These are phyloP conservation scores for Morus bassanus DNA, from an alignment of 2,797 vertebrate genomes.

Conservation along the genomic window DNA sequence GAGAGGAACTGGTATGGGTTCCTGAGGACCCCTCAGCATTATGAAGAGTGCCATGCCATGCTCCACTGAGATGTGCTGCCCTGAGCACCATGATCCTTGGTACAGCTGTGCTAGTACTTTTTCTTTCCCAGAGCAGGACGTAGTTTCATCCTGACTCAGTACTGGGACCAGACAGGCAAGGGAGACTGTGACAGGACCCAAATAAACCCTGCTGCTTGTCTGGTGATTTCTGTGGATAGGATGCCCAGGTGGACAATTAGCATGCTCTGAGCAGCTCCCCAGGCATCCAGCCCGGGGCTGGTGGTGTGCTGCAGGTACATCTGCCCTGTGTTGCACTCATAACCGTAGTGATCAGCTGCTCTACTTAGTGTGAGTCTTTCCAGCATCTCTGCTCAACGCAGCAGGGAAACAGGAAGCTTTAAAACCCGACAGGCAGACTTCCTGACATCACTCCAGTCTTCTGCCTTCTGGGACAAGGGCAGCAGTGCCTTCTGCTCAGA, in stretches of 20 bases:
- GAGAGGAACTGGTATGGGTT: background rate
- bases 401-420: background rate
- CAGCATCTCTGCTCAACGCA: background rate
- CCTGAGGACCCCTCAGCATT: background rate
- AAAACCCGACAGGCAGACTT: background rate
- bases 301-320: background rate
- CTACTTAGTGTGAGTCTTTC: background rate
- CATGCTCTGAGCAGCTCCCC: background rate
- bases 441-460: background rate
- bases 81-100: rapidly evolving
- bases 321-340: rapidly evolving
- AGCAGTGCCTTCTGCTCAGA: background rate
- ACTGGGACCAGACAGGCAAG: background rate
- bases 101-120: background rate
- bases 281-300: background rate
- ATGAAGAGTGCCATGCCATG: background rate
- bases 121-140: background rate
- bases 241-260: background rate
- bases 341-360: background rate
- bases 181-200: background rate
- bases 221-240: background rate
- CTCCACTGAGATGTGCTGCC: background rate
- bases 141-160: background rate
- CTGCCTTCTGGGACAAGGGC: background rate
- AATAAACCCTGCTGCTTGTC: background rate